phyloP scores from a whole-genome alignment of 2,888 invertebrate genomes.

The Lissocephala sabroskyi region DNA sequence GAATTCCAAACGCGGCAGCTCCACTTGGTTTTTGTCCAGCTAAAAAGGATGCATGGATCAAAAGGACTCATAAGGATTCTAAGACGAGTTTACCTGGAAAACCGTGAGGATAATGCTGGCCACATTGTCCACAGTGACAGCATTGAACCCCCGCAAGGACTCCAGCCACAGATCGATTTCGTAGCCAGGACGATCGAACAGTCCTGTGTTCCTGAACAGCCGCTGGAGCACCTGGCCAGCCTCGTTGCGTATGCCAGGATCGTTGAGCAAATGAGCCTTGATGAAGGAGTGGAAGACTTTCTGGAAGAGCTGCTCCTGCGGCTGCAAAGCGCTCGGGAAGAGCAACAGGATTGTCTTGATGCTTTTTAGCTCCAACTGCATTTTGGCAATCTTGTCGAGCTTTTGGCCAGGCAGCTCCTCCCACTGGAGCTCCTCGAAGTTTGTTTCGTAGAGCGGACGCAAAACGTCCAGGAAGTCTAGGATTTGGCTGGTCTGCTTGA shows the following conservation, averaged over 20 bases:
- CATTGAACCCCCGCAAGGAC: constrained; percentile 58
- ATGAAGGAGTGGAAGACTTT: constrained; percentile 76
- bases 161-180: constrained; percentile 82
- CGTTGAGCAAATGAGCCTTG: constrained; percentile 73
- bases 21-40: constrained; percentile 49
- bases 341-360: constrained; percentile 68
- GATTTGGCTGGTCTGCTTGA: constrained; percentile 67
- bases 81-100: constrained; percentile 30
- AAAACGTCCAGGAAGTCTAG: constrained; percentile 69
- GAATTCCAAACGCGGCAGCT: constrained; percentile 23
- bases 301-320: constrained; percentile 74
- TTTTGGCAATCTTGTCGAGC: constrained; percentile 27
- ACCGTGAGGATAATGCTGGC: constrained; percentile 55
- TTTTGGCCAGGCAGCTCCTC: not conserved
- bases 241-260: constrained; percentile 71
- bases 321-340: constrained; percentile 74
- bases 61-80: not conserved
- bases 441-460: constrained; percentile 64
- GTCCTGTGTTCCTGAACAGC: constrained; percentile 77
- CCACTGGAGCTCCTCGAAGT: constrained; percentile 37
- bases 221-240: constrained; percentile 75
- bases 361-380: constrained; percentile 68
- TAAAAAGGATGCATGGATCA: constrained; percentile 6
- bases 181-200: constrained; percentile 76
- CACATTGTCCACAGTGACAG: constrained; percentile 49